Percentiles rank a stretch among this genome's conserved stretches.
phyloP scores from a whole-genome alignment of 2,888 invertebrate species.

The Phytoseiulus persimilis region DNA sequence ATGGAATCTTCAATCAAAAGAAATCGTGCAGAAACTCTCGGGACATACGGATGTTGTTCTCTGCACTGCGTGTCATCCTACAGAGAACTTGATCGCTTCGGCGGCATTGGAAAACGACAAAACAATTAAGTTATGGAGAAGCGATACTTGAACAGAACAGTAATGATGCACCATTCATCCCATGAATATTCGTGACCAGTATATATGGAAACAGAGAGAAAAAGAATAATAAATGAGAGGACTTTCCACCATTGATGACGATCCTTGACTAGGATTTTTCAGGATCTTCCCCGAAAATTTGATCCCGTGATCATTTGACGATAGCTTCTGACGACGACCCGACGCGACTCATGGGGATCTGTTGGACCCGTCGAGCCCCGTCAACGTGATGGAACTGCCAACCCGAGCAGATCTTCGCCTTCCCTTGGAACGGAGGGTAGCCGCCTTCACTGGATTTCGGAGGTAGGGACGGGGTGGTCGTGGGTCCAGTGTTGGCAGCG shows the following conservation, averaged over 20 bases:
- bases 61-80: constrained; percentile 97
- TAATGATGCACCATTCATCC: neutral
- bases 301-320: too few species aligned
- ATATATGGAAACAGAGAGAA: neutral
- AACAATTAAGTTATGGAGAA: constrained; percentile 97
- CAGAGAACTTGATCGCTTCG: constrained; percentile 97
- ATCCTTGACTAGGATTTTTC: too few species aligned
- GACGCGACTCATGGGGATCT: too few species aligned
- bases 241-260: neutral
- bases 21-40: constrained; percentile 92
- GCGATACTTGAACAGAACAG: constrained; percentile 56
- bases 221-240: neutral
- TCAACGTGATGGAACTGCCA: too few species aligned
- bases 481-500: too few species aligned
- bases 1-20: constrained; percentile 99
- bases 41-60: constrained; percentile 91
- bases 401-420: too few species aligned
- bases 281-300: too few species aligned
- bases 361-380: too few species aligned
- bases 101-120: constrained; percentile 97
- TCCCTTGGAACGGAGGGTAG: too few species aligned
- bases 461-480: too few species aligned
- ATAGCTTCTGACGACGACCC: too few species aligned
- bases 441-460: too few species aligned
- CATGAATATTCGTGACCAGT: neutral